Evolutionary conservation across 2,113 vertebrate species (phyloP), one percentile per base, ranked within the genome.

Genomic region (Entomyzon cyanotis): DNA sequence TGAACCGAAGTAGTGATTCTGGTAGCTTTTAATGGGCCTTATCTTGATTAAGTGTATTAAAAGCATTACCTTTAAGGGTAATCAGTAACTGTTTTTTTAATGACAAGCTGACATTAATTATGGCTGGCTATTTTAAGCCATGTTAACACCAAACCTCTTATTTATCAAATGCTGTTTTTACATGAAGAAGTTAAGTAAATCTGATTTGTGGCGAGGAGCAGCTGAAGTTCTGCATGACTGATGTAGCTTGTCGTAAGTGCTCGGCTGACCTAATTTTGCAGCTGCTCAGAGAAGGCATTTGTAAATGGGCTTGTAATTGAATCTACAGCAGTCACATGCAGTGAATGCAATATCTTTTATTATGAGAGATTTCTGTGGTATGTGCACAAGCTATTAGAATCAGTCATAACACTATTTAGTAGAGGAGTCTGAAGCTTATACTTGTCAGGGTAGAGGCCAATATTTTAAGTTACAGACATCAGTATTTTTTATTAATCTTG

Each of bases 181-280:
- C 91, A 23, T 18, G 49, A 65, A 78, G 87, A 85, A 85, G 56
- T 81, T 60, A 59, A 95, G 79, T 93, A 91, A 94, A 96, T 80
- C 63, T 47, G 49, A 93, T 78, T 83, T 82, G 42, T 3, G 4
- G 19, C 1, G 4, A 94, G 64, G 78, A 70, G 60, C 64, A 77
- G 84, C 59, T 86, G 33, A 94, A 69, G 24, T 85, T 80, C 69
- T 82, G 42, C 0, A 0, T 89, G 90, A 92, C 79, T 94, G 76
- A 87, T 80, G 56, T 50, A 95, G 71, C 33, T 44, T 71, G 76
- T 75, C 6, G 0, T 87, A 79, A 96, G 73, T 49, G 69, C 52
- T 81, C 4, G 19, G 70, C 87, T 91, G 87, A 93, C 91, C 94
- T 93, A 90, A 96, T 94, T 94, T 96, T 94, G 83, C 83, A 92